Evolutionary conservation across 2,113 vertebrate species (phyloP), one percentile per base, ranked within the genome.

Genomic region (Gobius niger): DNA sequence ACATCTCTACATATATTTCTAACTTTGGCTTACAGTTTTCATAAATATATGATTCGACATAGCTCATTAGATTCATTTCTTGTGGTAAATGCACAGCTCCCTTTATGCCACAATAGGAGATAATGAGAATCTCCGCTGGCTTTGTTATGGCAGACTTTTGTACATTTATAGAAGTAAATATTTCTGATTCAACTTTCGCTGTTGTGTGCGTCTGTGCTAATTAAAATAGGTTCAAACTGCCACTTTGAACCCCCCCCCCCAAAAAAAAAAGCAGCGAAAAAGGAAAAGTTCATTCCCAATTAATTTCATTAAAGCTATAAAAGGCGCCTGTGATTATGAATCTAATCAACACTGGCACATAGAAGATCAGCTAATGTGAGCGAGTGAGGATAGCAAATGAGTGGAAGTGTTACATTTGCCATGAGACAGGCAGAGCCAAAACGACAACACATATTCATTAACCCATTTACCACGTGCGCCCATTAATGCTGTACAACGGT

Each of bases 391-490:
- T 15, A 61, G 63, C 42, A 73, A 63, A 74, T 69, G 18, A 67
- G 71, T 50, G 51, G 53, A 68, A 81, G 69, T 42, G 65, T 66
- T 52, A 47, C 44, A 73, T 72, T 72, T 74, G 67, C 78, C 68
- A 70, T 78, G 47, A 67, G 47, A 57, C 44, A 24, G 63, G 24
- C 24, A 34, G 41, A 78, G 44, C 60, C 63, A 77, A 73, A 65
- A 54, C 51, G 18, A 47, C 72, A 7, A 80, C 80, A 65, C 59
- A 73, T 66, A 72, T 78, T 82, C 65, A 81, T 88, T 87, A 85
- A 81, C 63, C 53, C 74, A 81, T 75, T 85, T 86, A 85, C 66
- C 62, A 74, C 80, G 47, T 67, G 46, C 76, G 70, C 65, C 68
- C 70, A 74, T 72, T 70, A 75, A 70, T 67, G 73, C 54, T 83